Base-by-base conservation (phyloP, 2,797 vertebrate genomes). In the Danio albolineatus region DNA sequence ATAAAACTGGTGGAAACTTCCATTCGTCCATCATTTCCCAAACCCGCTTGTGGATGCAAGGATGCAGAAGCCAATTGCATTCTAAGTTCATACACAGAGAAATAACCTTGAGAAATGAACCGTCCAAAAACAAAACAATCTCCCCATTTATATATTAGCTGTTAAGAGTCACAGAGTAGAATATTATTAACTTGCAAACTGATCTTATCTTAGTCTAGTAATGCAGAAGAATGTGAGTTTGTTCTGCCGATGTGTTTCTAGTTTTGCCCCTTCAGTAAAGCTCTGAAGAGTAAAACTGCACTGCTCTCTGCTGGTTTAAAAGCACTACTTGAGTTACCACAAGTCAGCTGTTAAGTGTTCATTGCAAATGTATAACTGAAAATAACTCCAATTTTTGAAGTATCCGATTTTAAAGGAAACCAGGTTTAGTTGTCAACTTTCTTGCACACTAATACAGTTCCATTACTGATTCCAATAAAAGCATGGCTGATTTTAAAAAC, bases 271-370 rank as follows among this genome's bases (percentile, higher is more conserved):
- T 14, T 44, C 12, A n/a, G 2, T 14, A 73, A 12, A 46, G 8
- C n/a, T 54, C 4, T 14, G 2, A 10, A 41, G 43, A 60, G 65
- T 69, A 12, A 59, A 41, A n/a, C 44, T 60, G 44, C 17, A 61
- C 65, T 78, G 76, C 76, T 71, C 66, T 43, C 66, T 78, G 17
- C 66, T 78, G 76, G 66, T 13, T 51, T 51, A 16, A 49, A 56
- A 19, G 17, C 41, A 17, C 39, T 46, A 9, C 17, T 21, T 17
- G 21, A 60, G 54, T 38, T 6, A 44, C 4, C 0, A 14, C 7
- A 39, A 3, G 8, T 38, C 6, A 0, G 21, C 10, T 17, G 6
- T 6, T 28, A 28, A 13, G 12, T 59, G 5, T 16, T 21, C 1
- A 13, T 57, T 57, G 57, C 10, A 38, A 39, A 61, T 38, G 17